Evolutionary conservation across 2,113 vertebrate species (phyloP), one percentile per base, ranked within the genome.

Genomic region (Macheiramphus alcinus): DNA sequence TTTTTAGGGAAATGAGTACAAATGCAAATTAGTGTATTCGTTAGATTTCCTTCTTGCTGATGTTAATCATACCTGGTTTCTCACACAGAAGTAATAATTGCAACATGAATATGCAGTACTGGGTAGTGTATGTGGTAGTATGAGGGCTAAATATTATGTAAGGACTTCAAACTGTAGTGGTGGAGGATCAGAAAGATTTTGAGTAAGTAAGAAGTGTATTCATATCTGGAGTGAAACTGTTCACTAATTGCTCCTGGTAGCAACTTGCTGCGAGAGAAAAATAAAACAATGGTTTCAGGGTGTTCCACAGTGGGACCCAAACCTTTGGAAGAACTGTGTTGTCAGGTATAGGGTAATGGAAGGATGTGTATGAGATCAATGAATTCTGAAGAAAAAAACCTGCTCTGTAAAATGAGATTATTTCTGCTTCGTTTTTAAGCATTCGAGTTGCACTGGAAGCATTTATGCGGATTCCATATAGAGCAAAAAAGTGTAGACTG

Each of bases 381-480:
- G 40, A 40, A 9, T 31, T 72, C 18, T 62, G 38, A 32, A 55
- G 42, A 63, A 62, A 8, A 45, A 62, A 45, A 42, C 53, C 6
- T 80, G 19, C 22, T 42, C 13, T 80, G 18, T 88, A 47, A 86
- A 72, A 45, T 61, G 43, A 53, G 29, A 18, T 70, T 4, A 40
- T 52, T 95, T 32, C 81, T 20, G 43, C 22, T 96, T 68, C 90
- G 21, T 48, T 94, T 78, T 97, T 48, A 93, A 99, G 99, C 81
- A 97, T 99, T 56, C 98, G 98, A 56, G 92, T 98, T 61, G 97
- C 97, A 8, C 34, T 97, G 52, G 96, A 98, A 67, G 68, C 93
- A 9, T 99, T 99, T 95, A 98, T 99, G 80, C 96, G 97, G 90
- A 97, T 99, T 45, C 99, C 99, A 1, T 99, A 98, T 13, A 98